Evolutionary conservation across 2,888 invertebrate species (phyloP), one percentile per base, ranked within the genome.

Genomic region (Rhingia rostrata): DNA sequence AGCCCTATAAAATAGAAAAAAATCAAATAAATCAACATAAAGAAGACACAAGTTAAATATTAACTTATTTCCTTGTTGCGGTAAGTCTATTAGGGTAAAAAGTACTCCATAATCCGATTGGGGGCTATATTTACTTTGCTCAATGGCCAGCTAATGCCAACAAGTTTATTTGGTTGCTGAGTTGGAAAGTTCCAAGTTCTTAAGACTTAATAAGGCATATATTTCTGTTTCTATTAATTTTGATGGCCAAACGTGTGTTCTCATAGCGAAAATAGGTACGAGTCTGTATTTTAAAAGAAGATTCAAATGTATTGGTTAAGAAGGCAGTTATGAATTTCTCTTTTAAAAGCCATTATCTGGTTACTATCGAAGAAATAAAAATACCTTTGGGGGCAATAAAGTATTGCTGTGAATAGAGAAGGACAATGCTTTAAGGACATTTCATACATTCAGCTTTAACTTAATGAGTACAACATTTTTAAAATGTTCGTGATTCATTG

Each of bases 81-180:
- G 32, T 60, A 54, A 47, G 66, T 32, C 77, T 82, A 82, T 82
- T 77, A 82, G 82, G 82, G 77, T 72, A 78, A 75, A 72, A 77
- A 77, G 82, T 82, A 77, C 72, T 72, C 72, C 72, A 61, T 82
- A 82, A 82, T 82, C 82, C 77, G 82, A 82, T 82, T 82, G 72
- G 72, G 54, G 60, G 72, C 60, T 72, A 70, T 63, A 66, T 53
- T 53, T 60, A 64, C 61, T 61, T 54, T 82, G 54, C 60, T 82
- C 78, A 77, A 82, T 82, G 82, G 82, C 66, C 77, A 77, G 78
- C 82, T 82, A 82, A 82, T 77, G 60, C 72, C 82, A 82, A 82
- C 78, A 82, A 66, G 77, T 77, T 77, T 82, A 58, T 77, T 22
- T 22, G 22, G 22, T 77, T 78, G 77, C 53, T 45, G 63, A 81